Percentiles rank a stretch among this genome's conserved stretches.
Conservation (phyloP, 2,797 vertebrate genomes). For the Enteromius thamalakanensis region DNA sequence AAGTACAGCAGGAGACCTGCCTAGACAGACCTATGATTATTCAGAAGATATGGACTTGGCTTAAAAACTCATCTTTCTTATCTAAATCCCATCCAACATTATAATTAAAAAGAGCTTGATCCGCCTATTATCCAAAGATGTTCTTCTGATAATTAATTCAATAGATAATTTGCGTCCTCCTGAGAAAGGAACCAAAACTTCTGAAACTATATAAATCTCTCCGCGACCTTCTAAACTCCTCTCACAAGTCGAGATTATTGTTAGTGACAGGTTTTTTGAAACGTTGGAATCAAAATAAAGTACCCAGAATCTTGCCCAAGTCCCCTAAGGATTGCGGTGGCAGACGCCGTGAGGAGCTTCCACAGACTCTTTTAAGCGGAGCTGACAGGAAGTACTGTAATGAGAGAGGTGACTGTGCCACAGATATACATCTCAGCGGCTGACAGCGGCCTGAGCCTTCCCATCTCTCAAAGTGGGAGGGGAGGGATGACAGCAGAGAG, state of each 20-base stretch:
- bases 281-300: slow-evolving; percentile 44
- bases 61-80: slow-evolving; percentile 11
- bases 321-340: slow-evolving; percentile 44
- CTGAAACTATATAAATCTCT: slow-evolving; percentile 20
- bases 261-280: slow-evolving; percentile 45
- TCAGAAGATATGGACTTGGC: background rate
- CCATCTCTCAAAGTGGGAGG: slow-evolving; percentile 43
- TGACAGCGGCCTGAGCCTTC: slow-evolving; percentile 44
- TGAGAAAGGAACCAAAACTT: slow-evolving; percentile 16
- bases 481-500: slow-evolving; percentile 57
- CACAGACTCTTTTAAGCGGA: slow-evolving; percentile 43
- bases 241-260: slow-evolving; percentile 34
- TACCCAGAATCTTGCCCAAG: slow-evolving; percentile 33
- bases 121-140: slow-evolving; percentile 6
- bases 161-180: slow-evolving; percentile 9
- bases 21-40: background rate
- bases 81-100: slow-evolving; percentile 34
- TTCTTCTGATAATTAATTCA: slow-evolving; percentile 10
- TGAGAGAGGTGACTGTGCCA: slow-evolving; percentile 46
- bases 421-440: slow-evolving; percentile 38
- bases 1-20: background rate
- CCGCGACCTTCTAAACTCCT: slow-evolving; percentile 8
- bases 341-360: slow-evolving; percentile 38
- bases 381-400: slow-evolving; percentile 53
- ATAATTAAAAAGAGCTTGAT: slow-evolving; percentile 28